These are phyloP conservation scores for Laupala kohalensis DNA, from an alignment of 1,140 invertebrate genomes.

Conservation along the genomic window DNA sequence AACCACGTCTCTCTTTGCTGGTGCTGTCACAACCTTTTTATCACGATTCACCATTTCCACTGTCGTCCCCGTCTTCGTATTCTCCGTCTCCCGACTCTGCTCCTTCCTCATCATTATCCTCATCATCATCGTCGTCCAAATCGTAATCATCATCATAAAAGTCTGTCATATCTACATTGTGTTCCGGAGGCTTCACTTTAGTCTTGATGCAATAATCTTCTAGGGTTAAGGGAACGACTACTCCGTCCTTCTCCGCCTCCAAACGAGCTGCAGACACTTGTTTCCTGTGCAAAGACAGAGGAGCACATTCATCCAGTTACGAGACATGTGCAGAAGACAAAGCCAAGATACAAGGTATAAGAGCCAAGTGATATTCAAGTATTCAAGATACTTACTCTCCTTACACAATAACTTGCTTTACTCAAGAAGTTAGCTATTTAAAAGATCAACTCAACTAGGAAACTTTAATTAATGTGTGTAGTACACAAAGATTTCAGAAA, in stretches of 20 bases:
- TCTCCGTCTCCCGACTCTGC: conserved; percentile 28
- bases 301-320: not conserved
- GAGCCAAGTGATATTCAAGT: too few relatives aligned
- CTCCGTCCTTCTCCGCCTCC: conserved; percentile 92
- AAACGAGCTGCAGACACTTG: conserved; percentile 88
- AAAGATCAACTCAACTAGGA: too few relatives aligned
- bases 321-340: too few relatives aligned
- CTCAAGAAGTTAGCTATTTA: too few relatives aligned
- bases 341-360: too few relatives aligned
- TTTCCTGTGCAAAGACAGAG: conserved; percentile 52
- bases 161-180: conserved; percentile 73
- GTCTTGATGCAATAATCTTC: conserved; percentile 97
- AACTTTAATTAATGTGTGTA: not conserved
- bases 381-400: too few relatives aligned
- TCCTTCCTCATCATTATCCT: conserved; percentile 29
- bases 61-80: conserved; percentile 62
- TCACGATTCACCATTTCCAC: conserved; percentile 62
- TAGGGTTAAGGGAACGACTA: conserved; percentile 89
- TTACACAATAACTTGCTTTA: too few relatives aligned
- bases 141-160: conserved; percentile 90
- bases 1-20: not conserved
- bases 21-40: not conserved
- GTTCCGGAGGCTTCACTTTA: conserved; percentile 61
- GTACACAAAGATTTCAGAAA: not conserved
- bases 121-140: conserved; percentile 43